Base-by-base conservation (phyloP, 1,140 invertebrate genomes). In the Pristionchus pacificus region DNA sequence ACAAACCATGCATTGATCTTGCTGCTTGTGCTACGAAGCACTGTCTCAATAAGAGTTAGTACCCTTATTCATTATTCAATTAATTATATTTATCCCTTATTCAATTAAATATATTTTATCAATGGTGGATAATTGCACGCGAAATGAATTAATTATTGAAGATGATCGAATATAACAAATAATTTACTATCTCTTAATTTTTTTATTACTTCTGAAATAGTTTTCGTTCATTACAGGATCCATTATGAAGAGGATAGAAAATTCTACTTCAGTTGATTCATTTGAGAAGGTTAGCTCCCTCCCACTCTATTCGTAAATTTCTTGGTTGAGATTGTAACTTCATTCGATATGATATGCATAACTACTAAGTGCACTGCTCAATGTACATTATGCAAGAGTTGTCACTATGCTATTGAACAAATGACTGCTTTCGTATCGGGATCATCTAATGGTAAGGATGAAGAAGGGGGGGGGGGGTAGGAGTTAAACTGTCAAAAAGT, bases 321-420 rank as follows among this genome's bases (percentile, higher is more conserved):
- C 6, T 6, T 49, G 6, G 38, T 49, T 49, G 19, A 49, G 38
- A 19, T 49, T 6, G 38, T 49, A 6, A 49, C 38, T 49, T 49
- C 38, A 70, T 74, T 74, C 32, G 72, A 74, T 27, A 57, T 74
- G 68, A 68, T 74, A 29, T 74, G 72, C 25, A 70, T 74, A 24
- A 68, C 72, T 19, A 65, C 72, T 1, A 74, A 74, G 32, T 74
- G 72, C 58, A 73, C 58, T 14, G 66, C 70, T 30, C 68, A 74
- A 28, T 74, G 72, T 33, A 60, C 62, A 38, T 49, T 58, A 14
- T 74, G 72, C 59, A 66, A 72, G 24, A 59, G 63, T 27, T 74
- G 72, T 58, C 61, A 74, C 15, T 74, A 74, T 62, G 72, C 72
- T 33, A 24, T 74, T 6, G 61, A 74, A n/a, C 72, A 74, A 58